Percentiles rank a stretch among this genome's conserved stretches.
Evolutionary conservation across 2,113 vertebrate species (phyloP).

Genomic region (Zosterops japonicus): DNA sequence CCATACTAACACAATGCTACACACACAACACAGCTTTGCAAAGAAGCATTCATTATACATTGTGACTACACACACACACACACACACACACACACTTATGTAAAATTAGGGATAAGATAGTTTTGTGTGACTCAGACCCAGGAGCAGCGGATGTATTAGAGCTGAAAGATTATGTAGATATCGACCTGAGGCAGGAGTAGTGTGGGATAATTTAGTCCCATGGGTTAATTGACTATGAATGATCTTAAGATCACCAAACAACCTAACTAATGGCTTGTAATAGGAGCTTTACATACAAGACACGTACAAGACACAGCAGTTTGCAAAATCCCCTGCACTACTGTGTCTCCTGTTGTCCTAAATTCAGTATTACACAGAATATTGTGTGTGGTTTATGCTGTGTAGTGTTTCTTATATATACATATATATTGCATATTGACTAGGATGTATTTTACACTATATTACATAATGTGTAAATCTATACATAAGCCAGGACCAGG

Average conservation of each 20-base stretch:
- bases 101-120: background rate
- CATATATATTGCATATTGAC: too few relatives aligned
- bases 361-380: background rate
- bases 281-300: background rate
- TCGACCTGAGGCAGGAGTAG: background rate
- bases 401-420: background rate
- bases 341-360: background rate
- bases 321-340: background rate
- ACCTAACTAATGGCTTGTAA: conserved; percentile 8
- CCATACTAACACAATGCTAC: too few relatives aligned
- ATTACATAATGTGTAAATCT: background rate
- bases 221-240: conserved; percentile 62
- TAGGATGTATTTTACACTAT: background rate
- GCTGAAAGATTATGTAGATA: conserved; percentile 12
- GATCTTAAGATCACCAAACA: conserved; percentile 29
- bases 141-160: background rate
- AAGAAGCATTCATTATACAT: background rate
- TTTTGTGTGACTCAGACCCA: background rate
- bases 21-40: background rate
- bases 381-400: accelerated
- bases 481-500: background rate
- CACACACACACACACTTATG: too few relatives aligned
- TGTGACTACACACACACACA: too few relatives aligned
- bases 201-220: conserved; percentile 49
- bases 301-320: background rate